phyloP scores from a whole-genome alignment of 1,140 invertebrate species.

The Triops longicaudatus region DNA sequence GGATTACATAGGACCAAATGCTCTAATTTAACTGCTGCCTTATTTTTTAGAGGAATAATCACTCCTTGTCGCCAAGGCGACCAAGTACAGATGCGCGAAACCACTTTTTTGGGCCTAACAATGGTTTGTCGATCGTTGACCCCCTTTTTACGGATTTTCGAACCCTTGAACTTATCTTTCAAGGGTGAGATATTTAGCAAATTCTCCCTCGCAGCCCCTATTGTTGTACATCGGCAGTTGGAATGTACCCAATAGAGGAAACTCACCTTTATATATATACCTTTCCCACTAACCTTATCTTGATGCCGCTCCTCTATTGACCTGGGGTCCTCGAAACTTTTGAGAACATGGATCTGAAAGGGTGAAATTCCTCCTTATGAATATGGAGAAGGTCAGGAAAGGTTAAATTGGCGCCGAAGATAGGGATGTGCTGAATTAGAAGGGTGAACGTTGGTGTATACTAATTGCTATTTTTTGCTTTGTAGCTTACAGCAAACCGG shows the following conservation, averaged over 20 bases:
- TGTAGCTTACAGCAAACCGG: background rate
- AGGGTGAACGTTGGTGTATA: background rate
- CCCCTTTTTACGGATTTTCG: background rate
- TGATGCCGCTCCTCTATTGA: slow-evolving; percentile 11
- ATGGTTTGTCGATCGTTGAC: background rate
- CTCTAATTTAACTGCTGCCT: background rate
- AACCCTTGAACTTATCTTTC: background rate
- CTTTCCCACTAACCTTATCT: background rate
- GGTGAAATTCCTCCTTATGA: background rate
- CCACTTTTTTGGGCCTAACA: background rate
- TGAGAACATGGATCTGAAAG: background rate
- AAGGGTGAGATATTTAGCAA: background rate
- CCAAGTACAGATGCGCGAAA: background rate
- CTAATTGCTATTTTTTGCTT: background rate
- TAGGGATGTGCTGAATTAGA: background rate
- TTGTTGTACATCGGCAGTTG: background rate
- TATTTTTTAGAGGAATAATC: background rate
- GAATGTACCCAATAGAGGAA: background rate
- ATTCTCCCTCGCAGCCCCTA: background rate
- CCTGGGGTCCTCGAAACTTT: background rate
- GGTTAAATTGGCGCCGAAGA: background rate
- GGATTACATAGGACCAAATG: background rate
- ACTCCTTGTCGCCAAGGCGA: background rate
- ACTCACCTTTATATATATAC: background rate
- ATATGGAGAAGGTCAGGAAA: background rate